Percentiles rank a stretch among this genome's conserved stretches.
Evolutionary conservation across 2,797 vertebrate genomes (phyloP).

Genomic region (Enteromius radiatus): DNA sequence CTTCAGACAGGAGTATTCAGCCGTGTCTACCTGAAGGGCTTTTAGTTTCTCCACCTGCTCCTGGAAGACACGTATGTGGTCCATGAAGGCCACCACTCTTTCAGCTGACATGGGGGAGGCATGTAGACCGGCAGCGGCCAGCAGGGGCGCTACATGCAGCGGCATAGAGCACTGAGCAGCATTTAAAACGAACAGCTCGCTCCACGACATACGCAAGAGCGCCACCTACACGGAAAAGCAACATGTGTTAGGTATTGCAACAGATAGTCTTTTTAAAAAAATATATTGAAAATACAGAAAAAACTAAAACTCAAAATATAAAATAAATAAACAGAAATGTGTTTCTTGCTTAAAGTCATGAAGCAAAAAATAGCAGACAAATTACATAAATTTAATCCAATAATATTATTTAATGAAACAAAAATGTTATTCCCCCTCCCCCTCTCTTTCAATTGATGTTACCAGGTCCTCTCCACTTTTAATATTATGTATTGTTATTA

Average conservation of each 20-base stretch:
- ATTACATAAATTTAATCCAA: neutral
- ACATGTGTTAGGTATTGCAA: neutral
- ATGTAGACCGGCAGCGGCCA: slow-evolving; percentile 87
- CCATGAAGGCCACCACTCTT: slow-evolving; percentile 88
- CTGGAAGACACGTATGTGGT: slow-evolving; percentile 89
- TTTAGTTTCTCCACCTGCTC: slow-evolving; percentile 91
- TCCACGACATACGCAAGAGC: slow-evolving; percentile 87
- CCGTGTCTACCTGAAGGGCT: slow-evolving; percentile 86
- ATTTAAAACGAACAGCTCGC: slow-evolving; percentile 87
- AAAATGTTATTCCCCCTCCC: neutral
- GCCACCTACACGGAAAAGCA: slow-evolving; percentile 72
- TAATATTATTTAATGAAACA: neutral
- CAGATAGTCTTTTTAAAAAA: neutral
- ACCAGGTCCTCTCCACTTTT: neutral
- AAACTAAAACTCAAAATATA: neutral
- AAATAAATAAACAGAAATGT: neutral
- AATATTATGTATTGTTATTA: too few species aligned
- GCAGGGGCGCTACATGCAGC: slow-evolving; percentile 83
- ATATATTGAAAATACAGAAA: neutral
- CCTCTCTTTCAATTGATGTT: neutral
- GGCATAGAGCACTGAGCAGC: slow-evolving; percentile 89
- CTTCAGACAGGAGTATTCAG: slow-evolving; percentile 87
- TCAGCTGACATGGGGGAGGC: slow-evolving; percentile 88
- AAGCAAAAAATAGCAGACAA: neutral
- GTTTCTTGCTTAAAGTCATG: neutral